Conservation (phyloP, 2,113 vertebrate genomes). For the Crotalus helleri region DNA sequence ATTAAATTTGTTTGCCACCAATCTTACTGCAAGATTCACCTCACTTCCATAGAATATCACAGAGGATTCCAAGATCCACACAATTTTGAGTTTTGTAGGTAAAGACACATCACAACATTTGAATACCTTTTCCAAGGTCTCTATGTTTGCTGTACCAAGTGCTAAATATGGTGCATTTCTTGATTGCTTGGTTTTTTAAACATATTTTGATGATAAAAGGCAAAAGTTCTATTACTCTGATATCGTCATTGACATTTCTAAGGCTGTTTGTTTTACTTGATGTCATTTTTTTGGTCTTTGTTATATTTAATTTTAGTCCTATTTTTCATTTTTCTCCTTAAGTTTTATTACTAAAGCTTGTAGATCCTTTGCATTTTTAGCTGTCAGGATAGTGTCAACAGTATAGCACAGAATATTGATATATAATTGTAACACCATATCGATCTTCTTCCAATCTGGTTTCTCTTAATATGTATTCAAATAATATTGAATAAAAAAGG, state of each 20-base stretch:
- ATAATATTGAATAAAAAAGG: not conserved
- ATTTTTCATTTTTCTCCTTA: not conserved
- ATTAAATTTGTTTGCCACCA: not conserved
- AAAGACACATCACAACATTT: not conserved
- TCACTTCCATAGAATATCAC: not conserved
- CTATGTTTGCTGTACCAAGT: not conserved
- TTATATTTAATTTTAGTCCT: not conserved
- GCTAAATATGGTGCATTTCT: not conserved
- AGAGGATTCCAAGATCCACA: not conserved
- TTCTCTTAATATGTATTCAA: not conserved
- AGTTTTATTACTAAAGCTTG: not conserved
- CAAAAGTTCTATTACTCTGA: not conserved
- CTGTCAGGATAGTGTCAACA: not conserved
- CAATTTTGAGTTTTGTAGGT: not conserved
- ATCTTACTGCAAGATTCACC: not conserved
- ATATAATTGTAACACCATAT: not conserved
- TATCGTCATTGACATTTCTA: not conserved
- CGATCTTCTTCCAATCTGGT: not conserved
- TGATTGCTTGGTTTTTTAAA: not conserved
- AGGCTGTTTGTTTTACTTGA: not conserved
- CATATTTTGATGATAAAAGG: not conserved
- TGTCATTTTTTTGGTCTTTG: not conserved
- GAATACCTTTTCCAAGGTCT: not conserved
- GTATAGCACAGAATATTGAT: not conserved
- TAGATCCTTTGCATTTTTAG: not conserved